Percentiles rank a stretch among this genome's conserved stretches.
phyloP scores from a whole-genome alignment of 2,797 vertebrate genomes.

The Sebastiscus albofasciatus region DNA sequence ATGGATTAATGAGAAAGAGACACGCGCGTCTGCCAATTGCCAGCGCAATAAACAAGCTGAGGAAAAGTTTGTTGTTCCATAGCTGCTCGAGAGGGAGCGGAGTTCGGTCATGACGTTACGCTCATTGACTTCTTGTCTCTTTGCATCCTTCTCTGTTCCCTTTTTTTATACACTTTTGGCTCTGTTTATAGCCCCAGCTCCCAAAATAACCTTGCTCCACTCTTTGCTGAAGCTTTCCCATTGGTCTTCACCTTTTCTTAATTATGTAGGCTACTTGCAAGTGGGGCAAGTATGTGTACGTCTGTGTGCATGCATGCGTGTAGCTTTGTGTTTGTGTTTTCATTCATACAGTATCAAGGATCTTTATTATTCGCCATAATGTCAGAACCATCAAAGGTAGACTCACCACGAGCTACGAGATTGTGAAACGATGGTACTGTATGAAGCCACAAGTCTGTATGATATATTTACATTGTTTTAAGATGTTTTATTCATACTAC shows the following conservation, averaged over 20 bases:
- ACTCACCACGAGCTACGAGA: not conserved
- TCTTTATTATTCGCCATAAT: no score
- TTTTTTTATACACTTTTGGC: not conserved
- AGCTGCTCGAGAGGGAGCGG: slow-evolving; percentile 13
- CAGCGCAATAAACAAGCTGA: slow-evolving; percentile 50
- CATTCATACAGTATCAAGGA: not conserved
- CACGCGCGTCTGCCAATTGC: slow-evolving; percentile 39
- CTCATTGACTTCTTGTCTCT: slow-evolving; percentile 44
- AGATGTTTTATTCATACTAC: not conserved
- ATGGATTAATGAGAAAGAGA: slow-evolving; percentile 69
- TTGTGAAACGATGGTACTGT: not conserved
- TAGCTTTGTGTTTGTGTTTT: not conserved
- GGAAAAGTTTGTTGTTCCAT: slow-evolving; percentile 47
- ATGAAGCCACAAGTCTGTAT: not conserved
- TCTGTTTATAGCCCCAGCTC: slow-evolving; percentile 16
- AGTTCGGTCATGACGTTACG: slow-evolving; percentile 1
- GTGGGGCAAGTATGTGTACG: not conserved
- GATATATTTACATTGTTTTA: not conserved
- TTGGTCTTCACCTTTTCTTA: slow-evolving; percentile 40
- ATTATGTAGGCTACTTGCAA: slow-evolving; percentile 17
- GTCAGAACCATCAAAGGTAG: no score
- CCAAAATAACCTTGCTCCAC: slow-evolving; percentile 17
- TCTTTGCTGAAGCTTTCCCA: slow-evolving; percentile 13
- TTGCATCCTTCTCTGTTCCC: slow-evolving; percentile 13
- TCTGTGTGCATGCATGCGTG: not conserved